Evolutionary conservation across 30 jellyfish, hydroid and myxozoan species (phyloP).

Genomic region (Aurelia coerulea): DNA sequence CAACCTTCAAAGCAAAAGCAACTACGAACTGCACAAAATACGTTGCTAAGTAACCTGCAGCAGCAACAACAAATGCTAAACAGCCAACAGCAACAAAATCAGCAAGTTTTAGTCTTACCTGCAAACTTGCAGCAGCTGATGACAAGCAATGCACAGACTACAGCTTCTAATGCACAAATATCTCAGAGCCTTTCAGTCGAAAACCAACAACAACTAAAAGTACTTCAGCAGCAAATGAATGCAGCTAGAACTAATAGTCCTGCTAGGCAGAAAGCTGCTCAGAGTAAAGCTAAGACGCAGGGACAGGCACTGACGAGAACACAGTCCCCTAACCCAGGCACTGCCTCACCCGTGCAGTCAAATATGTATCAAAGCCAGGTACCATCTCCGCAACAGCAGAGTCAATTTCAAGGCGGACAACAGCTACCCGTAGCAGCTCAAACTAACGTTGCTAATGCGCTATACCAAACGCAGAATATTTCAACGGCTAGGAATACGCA

Average conservation of each 20-base stretch:
- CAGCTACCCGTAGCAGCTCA: neutral
- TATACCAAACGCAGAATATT: constrained; percentile 9
- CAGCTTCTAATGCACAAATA: neutral
- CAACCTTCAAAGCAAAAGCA: neutral
- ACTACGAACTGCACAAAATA: neutral
- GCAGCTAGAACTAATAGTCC: neutral
- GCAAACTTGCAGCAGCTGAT: constrained; percentile 45
- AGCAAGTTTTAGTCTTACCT: constrained; percentile 48
- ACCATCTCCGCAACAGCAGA: constrained; percentile 17
- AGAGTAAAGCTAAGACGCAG: constrained; percentile 8
- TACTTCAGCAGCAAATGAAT: constrained; percentile 14
- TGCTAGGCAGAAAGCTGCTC: constrained; percentile 20
- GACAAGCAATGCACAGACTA: neutral
- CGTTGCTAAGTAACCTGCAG: constrained; percentile 4
- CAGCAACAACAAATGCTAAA: no score
- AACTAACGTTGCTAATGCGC: neutral
- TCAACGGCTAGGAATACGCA: constrained; percentile 9
- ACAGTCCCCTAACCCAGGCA: constrained; percentile 26
- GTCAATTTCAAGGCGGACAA: neutral
- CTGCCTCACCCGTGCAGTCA: constrained; percentile 10
- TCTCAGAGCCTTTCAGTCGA: constrained; percentile 19
- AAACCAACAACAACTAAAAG: constrained; percentile 7
- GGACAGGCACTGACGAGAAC: constrained; percentile 9
- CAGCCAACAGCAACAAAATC: constrained; percentile 29
- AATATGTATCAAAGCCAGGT: neutral